Base-by-base conservation (phyloP, 2,797 vertebrate genomes). In the Pelobates cultripes region DNA sequence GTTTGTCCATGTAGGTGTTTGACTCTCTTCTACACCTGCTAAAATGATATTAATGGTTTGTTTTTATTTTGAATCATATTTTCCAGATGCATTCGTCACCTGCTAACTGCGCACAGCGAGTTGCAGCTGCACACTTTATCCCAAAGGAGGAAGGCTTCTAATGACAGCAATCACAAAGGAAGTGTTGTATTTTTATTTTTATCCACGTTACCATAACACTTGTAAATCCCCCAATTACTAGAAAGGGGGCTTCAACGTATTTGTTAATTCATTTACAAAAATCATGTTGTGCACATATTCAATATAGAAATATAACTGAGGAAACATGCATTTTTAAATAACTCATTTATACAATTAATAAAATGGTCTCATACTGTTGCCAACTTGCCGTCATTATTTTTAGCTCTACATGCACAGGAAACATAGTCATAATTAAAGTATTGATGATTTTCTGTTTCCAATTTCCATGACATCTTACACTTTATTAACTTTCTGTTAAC, bases 51-150 rank as follows among this genome's bases (percentile, higher is more conserved):
- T 63, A 71, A 77, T 47, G 42, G 47, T 8, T 60, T 82, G 41
- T 44, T 67, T 53, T 64, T 7, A 40, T 47, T 69, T 64, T 70
- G 70, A 79, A 78, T 83, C 80, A 71, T 43, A 76, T 76, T 81
- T 79, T 83, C 81, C 77, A 79, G 66, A 53, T 68, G 43, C 76
- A 63, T 28, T 51, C 53, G 40, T 79, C 71, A 69, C 43, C 71
- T 74, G 81, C 66, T 78, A 28, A 53, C 76, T 8, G 28, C 55
- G 43, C n/a, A 13, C 53, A 60, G 15, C 78, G 42, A 40, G 28
- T 13, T 68, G 72, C 53, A 78, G 28, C 76, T 75, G 55, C 47
- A 70, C 47, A 13, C 3, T 13, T 40, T 12, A 3, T 78, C 77
- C 81, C 72, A 28, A 44, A 15, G 55, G 81, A 75, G 77, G 15